These are phyloP conservation scores for Carettochelys insculpta DNA, from an alignment of 2,113 vertebrate species.

Conservation along the genomic window DNA sequence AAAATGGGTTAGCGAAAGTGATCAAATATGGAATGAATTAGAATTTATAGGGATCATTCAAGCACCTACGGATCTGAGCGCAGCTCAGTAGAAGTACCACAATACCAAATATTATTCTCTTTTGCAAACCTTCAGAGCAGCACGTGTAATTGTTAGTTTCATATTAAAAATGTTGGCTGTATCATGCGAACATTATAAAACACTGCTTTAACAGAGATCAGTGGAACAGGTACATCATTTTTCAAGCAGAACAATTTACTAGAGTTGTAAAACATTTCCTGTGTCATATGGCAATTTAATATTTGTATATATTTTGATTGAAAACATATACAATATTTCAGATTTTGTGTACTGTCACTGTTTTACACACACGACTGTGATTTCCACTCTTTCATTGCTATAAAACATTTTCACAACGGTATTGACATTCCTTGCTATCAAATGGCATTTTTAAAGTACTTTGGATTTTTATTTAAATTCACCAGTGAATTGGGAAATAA, in stretches of 20 bases:
- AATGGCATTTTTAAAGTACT: background rate
- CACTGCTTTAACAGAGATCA: accelerated
- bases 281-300: background rate
- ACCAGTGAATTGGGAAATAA: background rate
- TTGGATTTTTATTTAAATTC: background rate
- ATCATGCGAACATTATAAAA: background rate
- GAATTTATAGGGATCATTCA: background rate
- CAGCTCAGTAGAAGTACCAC: background rate
- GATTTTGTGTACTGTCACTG: background rate
- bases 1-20: background rate
- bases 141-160: background rate
- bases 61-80: background rate
- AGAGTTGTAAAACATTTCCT: background rate
- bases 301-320: background rate
- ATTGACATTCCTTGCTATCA: background rate
- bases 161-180: background rate
- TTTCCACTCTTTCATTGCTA: background rate
- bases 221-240: background rate
- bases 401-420: background rate
- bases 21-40: background rate
- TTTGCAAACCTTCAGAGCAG: background rate
- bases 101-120: background rate
- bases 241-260: background rate
- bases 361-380: background rate
- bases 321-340: background rate